A percentile compares a stretch with the other conserved stretches of the same genome.
Evolutionary conservation across 2,797 vertebrate species (phyloP).

Genomic region (Propithecus deckenii): DNA sequence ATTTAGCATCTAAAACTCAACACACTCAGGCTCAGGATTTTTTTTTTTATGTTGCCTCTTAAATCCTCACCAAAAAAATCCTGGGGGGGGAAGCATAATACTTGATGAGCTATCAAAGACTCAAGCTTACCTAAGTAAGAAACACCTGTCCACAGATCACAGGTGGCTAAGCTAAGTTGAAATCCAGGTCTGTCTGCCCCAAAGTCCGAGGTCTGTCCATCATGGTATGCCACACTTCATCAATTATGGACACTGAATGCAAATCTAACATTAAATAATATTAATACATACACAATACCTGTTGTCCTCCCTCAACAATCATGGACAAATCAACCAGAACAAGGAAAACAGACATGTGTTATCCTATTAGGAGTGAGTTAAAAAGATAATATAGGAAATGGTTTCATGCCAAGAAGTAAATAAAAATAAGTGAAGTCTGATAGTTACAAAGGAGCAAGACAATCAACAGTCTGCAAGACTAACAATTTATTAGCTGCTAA

Average conservation of each 20-base stretch:
- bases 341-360: not conserved
- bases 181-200: not conserved
- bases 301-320: not conserved
- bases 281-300: not conserved
- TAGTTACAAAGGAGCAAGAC: not conserved
- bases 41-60: not conserved
- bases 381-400: not conserved
- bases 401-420: conserved; percentile 19
- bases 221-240: rapidly evolving
- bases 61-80: not conserved
- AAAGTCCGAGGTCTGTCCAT: rapidly evolving
- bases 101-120: not conserved
- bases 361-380: not conserved
- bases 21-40: not conserved
- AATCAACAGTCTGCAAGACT: not conserved
- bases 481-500: not conserved
- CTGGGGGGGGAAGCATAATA: not conserved
- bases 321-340: not conserved
- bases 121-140: not conserved
- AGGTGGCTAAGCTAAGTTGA: not conserved
- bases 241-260: not conserved
- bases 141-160: not conserved
- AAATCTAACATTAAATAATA: not conserved
- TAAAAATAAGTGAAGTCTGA: conserved; percentile 5
- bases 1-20: not conserved